Conservation (phyloP, 1,140 invertebrate species). For the Harlomillsia oculata region DNA sequence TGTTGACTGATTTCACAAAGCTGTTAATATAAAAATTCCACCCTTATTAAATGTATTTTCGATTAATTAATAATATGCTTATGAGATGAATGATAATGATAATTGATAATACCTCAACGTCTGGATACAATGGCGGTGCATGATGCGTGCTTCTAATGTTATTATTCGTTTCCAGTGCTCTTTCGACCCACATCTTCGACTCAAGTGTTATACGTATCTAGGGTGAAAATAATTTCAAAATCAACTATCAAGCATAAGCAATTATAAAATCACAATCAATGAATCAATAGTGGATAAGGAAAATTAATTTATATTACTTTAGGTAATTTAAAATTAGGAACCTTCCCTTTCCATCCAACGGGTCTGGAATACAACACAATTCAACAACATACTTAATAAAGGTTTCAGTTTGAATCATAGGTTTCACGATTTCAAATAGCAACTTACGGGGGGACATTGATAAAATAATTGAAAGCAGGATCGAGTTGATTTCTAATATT, state of each 20-base stretch:
- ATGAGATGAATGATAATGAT: not conserved
- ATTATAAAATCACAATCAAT: too few relatives aligned
- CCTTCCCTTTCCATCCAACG: too few relatives aligned
- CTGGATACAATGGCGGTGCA: not conserved
- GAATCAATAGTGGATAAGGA: too few relatives aligned
- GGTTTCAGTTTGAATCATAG: not conserved
- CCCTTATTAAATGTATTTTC: not conserved
- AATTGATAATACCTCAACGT: not conserved
- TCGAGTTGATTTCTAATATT: not conserved
- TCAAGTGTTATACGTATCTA: too few relatives aligned
- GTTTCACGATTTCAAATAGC: not conserved
- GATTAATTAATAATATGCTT: not conserved
- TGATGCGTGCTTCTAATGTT: not conserved
- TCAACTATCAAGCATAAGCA: too few relatives aligned
- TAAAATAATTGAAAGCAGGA: not conserved
- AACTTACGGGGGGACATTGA: not conserved
- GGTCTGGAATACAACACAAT: too few relatives aligned
- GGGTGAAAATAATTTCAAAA: too few relatives aligned
- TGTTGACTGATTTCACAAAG: constrained; percentile 1
- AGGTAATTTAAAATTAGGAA: too few relatives aligned
- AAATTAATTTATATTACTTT: too few relatives aligned
- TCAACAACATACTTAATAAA: not conserved
- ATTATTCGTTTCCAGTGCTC: not conserved
- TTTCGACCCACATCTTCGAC: too few relatives aligned
- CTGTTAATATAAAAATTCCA: not conserved